Conservation (phyloP, 2,888 invertebrate species). For the Xestoiulus laeticollis region DNA sequence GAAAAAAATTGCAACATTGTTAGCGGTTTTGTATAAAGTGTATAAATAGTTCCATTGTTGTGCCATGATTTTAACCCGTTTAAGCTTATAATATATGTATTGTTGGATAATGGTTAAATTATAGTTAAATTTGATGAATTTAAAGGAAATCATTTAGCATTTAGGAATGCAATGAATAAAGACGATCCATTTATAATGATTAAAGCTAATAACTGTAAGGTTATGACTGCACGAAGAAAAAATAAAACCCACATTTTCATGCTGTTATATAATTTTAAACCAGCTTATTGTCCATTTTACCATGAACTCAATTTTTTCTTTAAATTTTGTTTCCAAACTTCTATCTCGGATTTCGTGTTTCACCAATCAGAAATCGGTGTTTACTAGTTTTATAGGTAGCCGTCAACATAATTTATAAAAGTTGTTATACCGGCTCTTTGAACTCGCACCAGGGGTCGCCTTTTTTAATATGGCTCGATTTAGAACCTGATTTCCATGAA, state of each 20-base stretch:
- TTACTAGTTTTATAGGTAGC: constrained; percentile 39
- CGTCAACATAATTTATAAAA: constrained; percentile 27
- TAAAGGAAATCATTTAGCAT: no score
- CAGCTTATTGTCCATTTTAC: background rate
- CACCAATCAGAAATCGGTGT: constrained; percentile 34
- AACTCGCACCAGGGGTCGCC: constrained; percentile 35
- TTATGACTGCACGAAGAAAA: no score
- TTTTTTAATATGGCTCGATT: constrained; percentile 40
- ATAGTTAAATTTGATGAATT: no score
- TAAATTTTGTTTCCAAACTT: background rate
- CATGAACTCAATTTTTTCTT: constrained; percentile 31
- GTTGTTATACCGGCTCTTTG: constrained; percentile 35
- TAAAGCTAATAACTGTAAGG: no score
- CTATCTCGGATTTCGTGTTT: constrained; percentile 30
- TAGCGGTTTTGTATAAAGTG: no score
- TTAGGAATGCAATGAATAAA: no score
- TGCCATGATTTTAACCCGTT: no score
- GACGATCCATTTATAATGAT: no score
- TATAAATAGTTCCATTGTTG: no score
- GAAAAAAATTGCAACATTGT: no score
- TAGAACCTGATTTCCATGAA: constrained; percentile 11
- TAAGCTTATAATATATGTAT: no score
- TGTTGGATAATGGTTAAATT: no score
- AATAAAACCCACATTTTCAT: background rate
- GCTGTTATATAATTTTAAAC: background rate